Conservation (phyloP, 2,797 vertebrate genomes). For the Enteromius argenteus region DNA sequence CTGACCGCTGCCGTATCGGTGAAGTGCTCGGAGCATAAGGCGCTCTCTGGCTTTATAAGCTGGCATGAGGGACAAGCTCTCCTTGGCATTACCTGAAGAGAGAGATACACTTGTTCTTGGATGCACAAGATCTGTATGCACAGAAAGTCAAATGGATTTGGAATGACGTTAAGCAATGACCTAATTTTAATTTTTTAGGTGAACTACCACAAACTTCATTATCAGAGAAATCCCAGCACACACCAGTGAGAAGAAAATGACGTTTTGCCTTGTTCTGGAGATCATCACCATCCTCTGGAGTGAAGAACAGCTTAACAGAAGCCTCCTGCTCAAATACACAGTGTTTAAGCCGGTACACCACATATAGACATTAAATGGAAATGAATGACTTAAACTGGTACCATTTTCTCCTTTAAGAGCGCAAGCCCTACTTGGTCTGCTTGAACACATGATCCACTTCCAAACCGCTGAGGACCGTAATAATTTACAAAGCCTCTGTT, state of each 20-base stretch:
- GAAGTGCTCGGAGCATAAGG: slow-evolving; percentile 88
- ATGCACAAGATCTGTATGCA: background rate
- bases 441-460: slow-evolving; percentile 84
- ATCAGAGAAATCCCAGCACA: slow-evolving; percentile 41
- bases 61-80: slow-evolving; percentile 87
- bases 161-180: background rate
- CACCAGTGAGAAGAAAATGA: slow-evolving; percentile 91
- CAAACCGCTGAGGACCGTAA: slow-evolving; percentile 95
- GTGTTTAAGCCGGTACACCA: background rate
- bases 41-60: slow-evolving; percentile 89
- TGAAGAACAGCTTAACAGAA: slow-evolving; percentile 90
- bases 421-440: slow-evolving; percentile 91
- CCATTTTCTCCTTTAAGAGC: slow-evolving; percentile 90
- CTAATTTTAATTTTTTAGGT: background rate
- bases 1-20: slow-evolving; percentile 86
- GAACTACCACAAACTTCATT: background rate
- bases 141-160: background rate
- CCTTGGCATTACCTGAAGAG: slow-evolving; percentile 86
- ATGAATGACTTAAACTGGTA: slow-evolving; percentile 63
- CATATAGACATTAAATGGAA: background rate
- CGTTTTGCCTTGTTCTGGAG: slow-evolving; percentile 89
- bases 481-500: slow-evolving; percentile 93
- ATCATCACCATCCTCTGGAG: slow-evolving; percentile 85
- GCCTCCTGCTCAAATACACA: slow-evolving; percentile 76
- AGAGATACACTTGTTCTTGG: background rate